Evolutionary conservation across 2,797 vertebrate genomes (phyloP).

Genomic region (Taenioides sp.): DNA sequence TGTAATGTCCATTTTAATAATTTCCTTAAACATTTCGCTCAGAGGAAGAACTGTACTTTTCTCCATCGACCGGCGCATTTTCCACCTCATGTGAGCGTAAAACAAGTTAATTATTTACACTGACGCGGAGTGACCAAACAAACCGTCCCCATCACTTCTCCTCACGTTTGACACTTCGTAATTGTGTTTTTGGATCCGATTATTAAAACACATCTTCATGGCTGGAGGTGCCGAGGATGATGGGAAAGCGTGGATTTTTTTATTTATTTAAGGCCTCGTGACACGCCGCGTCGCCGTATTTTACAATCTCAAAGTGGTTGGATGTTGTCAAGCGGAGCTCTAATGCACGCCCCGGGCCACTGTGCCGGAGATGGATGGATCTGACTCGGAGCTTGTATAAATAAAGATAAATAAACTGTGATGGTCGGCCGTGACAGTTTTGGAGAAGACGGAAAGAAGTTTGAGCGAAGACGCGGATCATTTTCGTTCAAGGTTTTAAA

Average conservation of each 20-base stretch:
- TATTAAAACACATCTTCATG: conserved; percentile 70
- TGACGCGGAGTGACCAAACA: conserved; percentile 1
- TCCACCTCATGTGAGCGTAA: conserved; percentile 35
- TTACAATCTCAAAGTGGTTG: conserved; percentile 54
- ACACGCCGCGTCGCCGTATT: conserved; percentile 47
- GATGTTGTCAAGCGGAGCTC: conserved; percentile 11
- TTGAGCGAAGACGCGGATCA: conserved; percentile 34
- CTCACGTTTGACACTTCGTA: conserved; percentile 65
- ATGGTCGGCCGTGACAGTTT: conserved; percentile 61
- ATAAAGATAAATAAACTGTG: conserved; percentile 74
- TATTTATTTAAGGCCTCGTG: conserved; percentile 9
- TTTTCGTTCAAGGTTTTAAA: background rate
- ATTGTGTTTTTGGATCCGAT: conserved; percentile 74
- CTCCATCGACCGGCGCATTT: conserved; percentile 27
- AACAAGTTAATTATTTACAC: conserved; percentile 25
- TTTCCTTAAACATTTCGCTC: conserved; percentile 18
- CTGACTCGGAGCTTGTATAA: conserved; percentile 75
- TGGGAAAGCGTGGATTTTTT: conserved; percentile 41
- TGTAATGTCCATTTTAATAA: background rate
- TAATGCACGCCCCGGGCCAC: conserved; percentile 65
- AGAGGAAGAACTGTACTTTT: conserved; percentile 12
- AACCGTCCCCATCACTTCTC: conserved; percentile 38
- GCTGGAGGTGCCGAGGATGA: conserved; percentile 60
- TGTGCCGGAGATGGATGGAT: conserved; percentile 69
- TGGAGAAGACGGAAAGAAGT: conserved; percentile 26